Evolutionary conservation across 2,797 vertebrate species (phyloP), one percentile per base, ranked within the genome.

Genomic region (Esox lucius): DNA sequence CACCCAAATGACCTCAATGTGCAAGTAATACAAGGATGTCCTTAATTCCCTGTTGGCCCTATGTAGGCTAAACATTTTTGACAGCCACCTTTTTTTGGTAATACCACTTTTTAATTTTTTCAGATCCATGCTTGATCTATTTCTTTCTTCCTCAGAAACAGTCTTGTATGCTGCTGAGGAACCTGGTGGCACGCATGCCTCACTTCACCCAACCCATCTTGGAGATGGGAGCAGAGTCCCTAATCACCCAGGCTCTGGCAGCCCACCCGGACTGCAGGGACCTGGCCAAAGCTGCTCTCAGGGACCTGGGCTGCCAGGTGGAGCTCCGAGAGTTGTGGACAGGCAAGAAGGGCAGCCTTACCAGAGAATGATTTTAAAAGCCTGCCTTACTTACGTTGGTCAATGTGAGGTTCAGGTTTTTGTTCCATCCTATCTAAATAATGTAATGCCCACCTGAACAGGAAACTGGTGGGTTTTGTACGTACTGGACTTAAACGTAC

Each of bases 271-370:
- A 98, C 89, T 97, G 96, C 0, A 88, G 91, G 0, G 97, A 98
- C 0, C 91, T 95, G 77, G 95, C 93, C 61, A 96, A 94, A 78
- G 97, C 97, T 0, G 97, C 97, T 0, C 91, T 99, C 70, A 85
- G 97, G 84, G 98, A 99, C 87, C 94, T 99, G 6, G 97, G 97
- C 82, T 99, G 97, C 83, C 85, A 91, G 9, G 96, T 99, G 68
- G 96, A 98, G 81, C 94, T 99, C 7, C 84, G 90, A 6, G 98
- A 99, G 85, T 92, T 97, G 73, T 99, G 98, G 98, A 99, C 97
- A 0, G 98, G 98, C 73, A 94, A 97, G 90, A 96, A 95, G 86
- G 96, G 96, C 1, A 85, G 94, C 87, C 88, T 99, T 71, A 93
- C 92, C 0, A 61, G 56, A 61, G 28, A 22, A n/a, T 49, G 68